Evolutionary conservation across 30 jellyfish, hydroid and myxozoan species (phyloP), one percentile per base, ranked within the genome.

Genomic region (Aurelia sp.): DNA sequence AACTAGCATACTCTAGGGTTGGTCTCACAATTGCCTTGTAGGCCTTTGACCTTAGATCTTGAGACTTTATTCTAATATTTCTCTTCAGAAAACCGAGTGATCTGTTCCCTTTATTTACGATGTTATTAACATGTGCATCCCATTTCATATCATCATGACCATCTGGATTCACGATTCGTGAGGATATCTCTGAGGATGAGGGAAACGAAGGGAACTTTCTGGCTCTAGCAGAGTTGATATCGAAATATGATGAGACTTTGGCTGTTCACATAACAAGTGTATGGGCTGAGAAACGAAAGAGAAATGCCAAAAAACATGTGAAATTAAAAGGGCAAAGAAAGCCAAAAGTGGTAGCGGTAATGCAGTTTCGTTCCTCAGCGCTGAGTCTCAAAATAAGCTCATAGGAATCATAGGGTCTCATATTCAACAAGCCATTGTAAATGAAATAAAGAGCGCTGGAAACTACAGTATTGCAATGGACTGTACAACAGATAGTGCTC

Each of bases 401-500:
- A 35, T 47, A 74, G 68, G 33, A 30, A 20, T 53, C 27, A 47
- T 53, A 74, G 40, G 85, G 40, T 16, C 8, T 31, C 21, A 72
- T 4, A 44, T 72, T 24, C 33, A 16, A 24, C 72, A 72, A 72
- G 83, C 83, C 8, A 74, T 52, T 38, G 38, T 41, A 4, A 38
- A 74, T 30, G 85, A 74, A 74, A 20, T 24, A 47, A 74, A 74
- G 85, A 44, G 78, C 2, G 85, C 72, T 50, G 92, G 57, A 61
- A 57, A 57, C 77, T 85, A 57, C 84, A 85, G 89, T 63, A 72
- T 85, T 62, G 67, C 89, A 74, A 73, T 74, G 94, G 88, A 73
- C 72, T 84, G 87, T n/a, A n/a, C n/a, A n/a, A n/a, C n/a, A n/a
- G n/a, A n/a, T n/a, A n/a, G n/a, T n/a, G n/a, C n/a, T n/a, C n/a